Conservation (phyloP, 2,113 vertebrate genomes). For the Gadus macrocephalus region DNA sequence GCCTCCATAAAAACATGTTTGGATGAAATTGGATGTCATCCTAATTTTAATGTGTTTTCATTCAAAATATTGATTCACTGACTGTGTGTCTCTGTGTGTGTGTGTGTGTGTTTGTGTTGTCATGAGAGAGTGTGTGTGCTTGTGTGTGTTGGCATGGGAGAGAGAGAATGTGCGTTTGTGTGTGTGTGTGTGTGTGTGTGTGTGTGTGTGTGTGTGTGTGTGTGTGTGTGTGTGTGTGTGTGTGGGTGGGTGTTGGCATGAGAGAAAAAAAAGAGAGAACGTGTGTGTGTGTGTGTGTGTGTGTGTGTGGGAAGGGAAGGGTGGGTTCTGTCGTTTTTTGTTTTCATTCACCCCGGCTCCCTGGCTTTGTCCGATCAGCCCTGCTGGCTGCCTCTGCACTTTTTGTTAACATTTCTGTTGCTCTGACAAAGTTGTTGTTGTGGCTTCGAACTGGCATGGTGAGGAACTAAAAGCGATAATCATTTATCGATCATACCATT, state of each 20-base stretch:
- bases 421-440: slow-evolving; percentile 29
- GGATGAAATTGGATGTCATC: too few species aligned
- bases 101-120: too few species aligned
- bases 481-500: too few species aligned
- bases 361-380: slow-evolving; percentile 43
- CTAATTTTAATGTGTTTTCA: too few species aligned
- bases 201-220: neutral
- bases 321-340: slow-evolving; percentile 33
- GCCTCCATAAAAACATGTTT: too few species aligned
- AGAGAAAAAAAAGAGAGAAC: neutral
- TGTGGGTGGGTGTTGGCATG: slow-evolving; percentile 2
- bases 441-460: slow-evolving; percentile 15
- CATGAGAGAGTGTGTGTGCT: neutral
- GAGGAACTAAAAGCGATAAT: slow-evolving; percentile 21
- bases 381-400: slow-evolving; percentile 51
- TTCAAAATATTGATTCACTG: too few species aligned
- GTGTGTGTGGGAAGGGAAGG: neutral
- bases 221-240: neutral
- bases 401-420: slow-evolving; percentile 50
- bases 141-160: neutral
- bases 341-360: slow-evolving; percentile 39
- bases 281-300: neutral
- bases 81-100: too few species aligned
- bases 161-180: slow-evolving; percentile 1
- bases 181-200: slow-evolving; percentile 3